These are phyloP conservation scores for Dendroctonus ponderosae DNA, from an alignment of 1,140 invertebrate genomes.

Conservation along the genomic window DNA sequence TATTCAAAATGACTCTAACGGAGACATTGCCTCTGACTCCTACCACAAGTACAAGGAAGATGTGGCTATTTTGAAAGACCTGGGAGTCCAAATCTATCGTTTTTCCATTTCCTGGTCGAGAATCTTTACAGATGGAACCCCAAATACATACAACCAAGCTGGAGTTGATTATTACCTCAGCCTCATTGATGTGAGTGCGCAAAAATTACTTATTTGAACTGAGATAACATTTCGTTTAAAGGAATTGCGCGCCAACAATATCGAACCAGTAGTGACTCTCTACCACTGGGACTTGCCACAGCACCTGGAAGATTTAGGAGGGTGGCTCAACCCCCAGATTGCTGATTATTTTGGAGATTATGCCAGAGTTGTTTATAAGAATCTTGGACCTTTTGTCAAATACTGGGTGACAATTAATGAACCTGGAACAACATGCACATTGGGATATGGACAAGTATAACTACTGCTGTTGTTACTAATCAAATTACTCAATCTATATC, in stretches of 20 bases:
- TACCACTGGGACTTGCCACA: slow-evolving; percentile 46
- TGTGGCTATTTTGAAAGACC: too few species aligned
- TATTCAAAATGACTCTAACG: too few species aligned
- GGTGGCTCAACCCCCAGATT: slow-evolving; percentile 57
- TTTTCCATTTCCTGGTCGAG: slow-evolving; percentile 64
- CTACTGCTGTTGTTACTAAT: background rate
- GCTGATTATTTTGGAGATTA: too few species aligned
- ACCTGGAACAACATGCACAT: slow-evolving; percentile 41
- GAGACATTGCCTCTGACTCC: too few species aligned
- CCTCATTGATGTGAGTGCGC: slow-evolving; percentile 50
- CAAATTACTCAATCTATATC: background rate
- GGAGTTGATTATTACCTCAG: slow-evolving; percentile 65
- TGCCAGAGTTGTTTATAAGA: slow-evolving; percentile 30
- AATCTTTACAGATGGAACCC: slow-evolving; percentile 39
- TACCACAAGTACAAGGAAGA: too few species aligned
- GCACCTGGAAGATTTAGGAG: slow-evolving; percentile 62
- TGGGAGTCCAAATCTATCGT: too few species aligned
- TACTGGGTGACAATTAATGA: slow-evolving; percentile 57
- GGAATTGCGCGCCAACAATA: slow-evolving; percentile 51
- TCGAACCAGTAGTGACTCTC: slow-evolving; percentile 66
- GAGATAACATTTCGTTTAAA: background rate
- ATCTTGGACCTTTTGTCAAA: slow-evolving; percentile 46
- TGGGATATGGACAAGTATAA: slow-evolving; percentile 20
- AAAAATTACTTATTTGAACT: background rate
- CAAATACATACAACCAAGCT: slow-evolving; percentile 57